Evolutionary conservation across 2,888 invertebrate species (phyloP).

Genomic region (Archips xylosteana): DNA sequence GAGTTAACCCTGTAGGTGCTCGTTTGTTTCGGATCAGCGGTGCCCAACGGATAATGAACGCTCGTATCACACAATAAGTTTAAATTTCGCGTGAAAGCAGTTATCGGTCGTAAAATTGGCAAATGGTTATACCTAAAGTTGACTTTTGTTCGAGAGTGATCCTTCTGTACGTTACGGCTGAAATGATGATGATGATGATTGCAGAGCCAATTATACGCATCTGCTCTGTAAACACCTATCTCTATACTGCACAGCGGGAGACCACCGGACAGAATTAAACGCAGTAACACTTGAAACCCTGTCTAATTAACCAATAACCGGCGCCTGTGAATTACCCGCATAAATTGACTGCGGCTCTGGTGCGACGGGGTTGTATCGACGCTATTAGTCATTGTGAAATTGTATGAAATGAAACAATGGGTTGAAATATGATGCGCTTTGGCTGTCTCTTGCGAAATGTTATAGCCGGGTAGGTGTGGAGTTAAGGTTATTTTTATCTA

Average conservation of each 20-base stretch:
- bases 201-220: slow-evolving; percentile 12
- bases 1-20: too few species aligned
- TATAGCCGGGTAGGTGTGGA: slow-evolving; percentile 14
- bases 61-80: too few species aligned
- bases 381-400: slow-evolving; percentile 46
- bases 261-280: slow-evolving; percentile 49
- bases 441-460: slow-evolving; percentile 35
- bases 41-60: too few species aligned
- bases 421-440: slow-evolving; percentile 32
- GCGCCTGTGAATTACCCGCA: slow-evolving; percentile 31
- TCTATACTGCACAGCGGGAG: slow-evolving; percentile 68
- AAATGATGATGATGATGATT: neutral
- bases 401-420: slow-evolving; percentile 40
- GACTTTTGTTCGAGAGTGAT: too few species aligned
- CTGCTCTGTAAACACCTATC: slow-evolving; percentile 43
- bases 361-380: slow-evolving; percentile 43
- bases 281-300: slow-evolving; percentile 56
- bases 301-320: slow-evolving; percentile 51
- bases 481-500: neutral
- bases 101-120: too few species aligned
- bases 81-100: too few species aligned
- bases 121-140: too few species aligned
- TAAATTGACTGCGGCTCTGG: slow-evolving; percentile 31
- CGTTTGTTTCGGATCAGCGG: too few species aligned
- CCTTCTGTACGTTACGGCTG: neutral